Percentiles rank a stretch among this genome's conserved stretches.
Evolutionary conservation across 2,113 vertebrate species (phyloP).

Genomic region (Gopherus evgoodei): DNA sequence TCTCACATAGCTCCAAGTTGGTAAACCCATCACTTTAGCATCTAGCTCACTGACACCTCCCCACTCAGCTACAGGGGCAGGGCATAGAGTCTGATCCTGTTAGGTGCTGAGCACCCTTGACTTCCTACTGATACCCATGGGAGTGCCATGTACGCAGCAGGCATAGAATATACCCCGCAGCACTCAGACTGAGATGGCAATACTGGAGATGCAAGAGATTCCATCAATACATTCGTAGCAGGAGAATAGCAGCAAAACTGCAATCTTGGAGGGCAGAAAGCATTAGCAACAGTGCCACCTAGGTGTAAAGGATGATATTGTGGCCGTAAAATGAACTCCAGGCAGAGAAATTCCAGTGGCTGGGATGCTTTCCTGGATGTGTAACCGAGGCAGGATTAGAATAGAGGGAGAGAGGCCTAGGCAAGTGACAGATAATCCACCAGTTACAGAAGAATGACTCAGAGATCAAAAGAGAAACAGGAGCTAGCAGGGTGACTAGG

Average conservation of each 20-base stretch:
- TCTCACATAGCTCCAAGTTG: background rate
- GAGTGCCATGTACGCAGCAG: background rate
- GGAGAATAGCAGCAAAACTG: background rate
- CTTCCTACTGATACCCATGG: background rate
- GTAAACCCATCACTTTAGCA: background rate
- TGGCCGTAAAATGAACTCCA: background rate
- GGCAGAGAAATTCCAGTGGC: background rate
- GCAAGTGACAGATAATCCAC: background rate
- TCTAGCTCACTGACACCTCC: background rate
- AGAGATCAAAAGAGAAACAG: background rate
- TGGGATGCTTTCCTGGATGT: background rate
- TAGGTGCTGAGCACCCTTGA: background rate
- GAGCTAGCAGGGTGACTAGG: background rate
- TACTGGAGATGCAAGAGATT: background rate
- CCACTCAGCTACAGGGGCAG: background rate
- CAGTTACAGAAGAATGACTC: background rate
- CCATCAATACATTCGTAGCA: background rate
- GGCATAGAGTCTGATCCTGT: background rate
- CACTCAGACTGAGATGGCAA: background rate
- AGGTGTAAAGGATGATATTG: background rate
- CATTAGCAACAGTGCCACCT: background rate
- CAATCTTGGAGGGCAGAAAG: background rate
- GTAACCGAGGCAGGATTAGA: background rate
- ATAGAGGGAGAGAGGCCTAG: background rate
- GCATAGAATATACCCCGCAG: background rate